phyloP scores from a whole-genome alignment of 2,888 invertebrate species.

The Adelphocoris suturalis region DNA sequence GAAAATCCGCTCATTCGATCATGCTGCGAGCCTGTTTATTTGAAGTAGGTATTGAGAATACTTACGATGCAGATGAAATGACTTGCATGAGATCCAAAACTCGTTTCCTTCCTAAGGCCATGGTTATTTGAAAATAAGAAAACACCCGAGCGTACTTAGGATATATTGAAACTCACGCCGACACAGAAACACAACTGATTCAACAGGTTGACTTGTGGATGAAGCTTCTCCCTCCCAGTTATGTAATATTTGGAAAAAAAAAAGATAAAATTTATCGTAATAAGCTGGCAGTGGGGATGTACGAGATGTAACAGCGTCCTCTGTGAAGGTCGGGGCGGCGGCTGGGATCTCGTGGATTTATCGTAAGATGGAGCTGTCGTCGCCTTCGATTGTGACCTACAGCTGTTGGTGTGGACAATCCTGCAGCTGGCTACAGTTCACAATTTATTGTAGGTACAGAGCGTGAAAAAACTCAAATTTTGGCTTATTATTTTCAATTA shows the following conservation, averaged over 20 bases:
- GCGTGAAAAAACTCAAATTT: no score
- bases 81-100: constrained; percentile 84
- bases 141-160: not conserved
- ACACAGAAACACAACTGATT: not conserved
- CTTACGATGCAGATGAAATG: constrained; percentile 83
- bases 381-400: not conserved
- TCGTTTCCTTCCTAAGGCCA: constrained; percentile 80
- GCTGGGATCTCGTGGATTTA: not conserved
- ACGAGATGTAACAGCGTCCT: not conserved
- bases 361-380: not conserved
- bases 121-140: not conserved
- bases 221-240: not conserved
- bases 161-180: no score
- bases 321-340: not conserved
- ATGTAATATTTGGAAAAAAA: not conserved
- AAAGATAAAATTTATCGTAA: not conserved
- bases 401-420: no score
- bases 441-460: no score
- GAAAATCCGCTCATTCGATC: no score
- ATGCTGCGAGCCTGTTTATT: no score
- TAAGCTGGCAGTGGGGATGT: not conserved
- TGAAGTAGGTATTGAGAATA: constrained; percentile 72
- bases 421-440: no score
- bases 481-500: no score
- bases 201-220: not conserved